Percentiles rank a stretch among this genome's conserved stretches.
phyloP scores from a whole-genome alignment of 2,888 invertebrate species.

The Chironomus tentans region DNA sequence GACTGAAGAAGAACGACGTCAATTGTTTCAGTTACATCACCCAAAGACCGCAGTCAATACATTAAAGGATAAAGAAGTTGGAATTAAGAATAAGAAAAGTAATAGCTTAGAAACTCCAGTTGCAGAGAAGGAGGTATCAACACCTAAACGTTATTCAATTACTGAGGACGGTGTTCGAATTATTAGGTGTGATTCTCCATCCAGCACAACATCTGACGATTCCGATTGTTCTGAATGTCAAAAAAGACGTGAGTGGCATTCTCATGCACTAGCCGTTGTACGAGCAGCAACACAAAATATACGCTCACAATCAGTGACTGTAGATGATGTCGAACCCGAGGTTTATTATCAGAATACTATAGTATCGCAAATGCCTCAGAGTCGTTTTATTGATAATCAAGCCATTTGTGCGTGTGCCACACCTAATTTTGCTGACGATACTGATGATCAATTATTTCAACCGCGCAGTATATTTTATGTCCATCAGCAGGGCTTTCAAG shows the following conservation, averaged over 20 bases:
- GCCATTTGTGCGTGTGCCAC: constrained; percentile 65
- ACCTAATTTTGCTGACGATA: constrained; percentile 50
- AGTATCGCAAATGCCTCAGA: constrained; percentile 54
- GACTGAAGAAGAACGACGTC: constrained; percentile 38
- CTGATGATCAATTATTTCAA: constrained; percentile 51
- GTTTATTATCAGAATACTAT: constrained; percentile 32
- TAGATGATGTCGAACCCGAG: constrained; percentile 43
- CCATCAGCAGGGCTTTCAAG: constrained; percentile 56
- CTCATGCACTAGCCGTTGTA: constrained; percentile 40
- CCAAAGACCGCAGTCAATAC: constrained; percentile 37
- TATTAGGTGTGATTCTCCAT: constrained; percentile 42
- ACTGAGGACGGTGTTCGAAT: constrained; percentile 57
- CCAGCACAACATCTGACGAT: constrained; percentile 42
- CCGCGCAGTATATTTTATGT: constrained; percentile 60
- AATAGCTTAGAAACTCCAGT: constrained; percentile 66
- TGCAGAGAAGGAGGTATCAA: constrained; percentile 46
- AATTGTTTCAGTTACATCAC: constrained; percentile 41
- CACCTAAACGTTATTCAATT: constrained; percentile 59
- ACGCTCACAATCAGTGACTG: constrained; percentile 39
- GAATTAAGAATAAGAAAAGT: constrained; percentile 53
- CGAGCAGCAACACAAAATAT: constrained; percentile 35
- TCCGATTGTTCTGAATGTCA: constrained; percentile 43
- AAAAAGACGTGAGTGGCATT: constrained; percentile 43
- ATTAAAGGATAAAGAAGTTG: not conserved
- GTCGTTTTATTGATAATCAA: constrained; percentile 52